Evolutionary conservation across 1,140 invertebrate genomes (phyloP).

Genomic region (Trichogramma pretiosum): DNA sequence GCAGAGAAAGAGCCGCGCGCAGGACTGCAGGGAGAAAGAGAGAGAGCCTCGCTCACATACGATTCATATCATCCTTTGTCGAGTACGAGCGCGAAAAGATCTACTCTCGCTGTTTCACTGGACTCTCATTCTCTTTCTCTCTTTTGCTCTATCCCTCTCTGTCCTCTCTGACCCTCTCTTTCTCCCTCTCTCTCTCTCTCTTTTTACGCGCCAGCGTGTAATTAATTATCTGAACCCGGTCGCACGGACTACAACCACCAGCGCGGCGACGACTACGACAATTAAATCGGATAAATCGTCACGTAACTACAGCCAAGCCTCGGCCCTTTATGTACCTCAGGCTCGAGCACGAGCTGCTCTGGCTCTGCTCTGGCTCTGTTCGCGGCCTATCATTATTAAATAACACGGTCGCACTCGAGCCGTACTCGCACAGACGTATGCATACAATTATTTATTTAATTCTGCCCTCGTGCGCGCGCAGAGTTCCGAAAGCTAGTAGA

Average conservation of each 20-base stretch:
- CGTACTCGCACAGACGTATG: too few species aligned
- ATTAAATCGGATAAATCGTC: constrained; percentile 30
- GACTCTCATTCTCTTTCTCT: too few species aligned
- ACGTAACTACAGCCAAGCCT: neutral
- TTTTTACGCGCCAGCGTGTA: constrained; percentile 6
- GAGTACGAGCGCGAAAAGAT: too few species aligned
- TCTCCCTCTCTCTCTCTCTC: neutral
- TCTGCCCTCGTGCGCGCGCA: too few species aligned
- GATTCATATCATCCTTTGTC: neutral
- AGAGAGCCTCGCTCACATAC: neutral
- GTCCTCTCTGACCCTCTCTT: constrained; percentile 1
- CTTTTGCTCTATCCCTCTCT: neutral
- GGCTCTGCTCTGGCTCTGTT: neutral
- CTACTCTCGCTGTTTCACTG: too few species aligned
- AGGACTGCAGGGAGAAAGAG: constrained; percentile 1
- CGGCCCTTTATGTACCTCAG: neutral
- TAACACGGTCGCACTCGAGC: too few species aligned
- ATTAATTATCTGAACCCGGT: constrained; percentile 28
- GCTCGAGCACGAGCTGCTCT: neutral
- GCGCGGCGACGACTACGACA: too few species aligned
- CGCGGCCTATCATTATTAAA: too few species aligned
- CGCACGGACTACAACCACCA: too few species aligned
- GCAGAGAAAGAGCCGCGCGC: constrained; percentile 10
- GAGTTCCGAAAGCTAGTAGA: too few species aligned
- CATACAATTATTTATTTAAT: too few species aligned